Percentiles rank a stretch among this genome's conserved stretches.
These are phyloP conservation scores for Oligia strigilis DNA, from an alignment of 2,888 invertebrate species.

Conservation along the genomic window DNA sequence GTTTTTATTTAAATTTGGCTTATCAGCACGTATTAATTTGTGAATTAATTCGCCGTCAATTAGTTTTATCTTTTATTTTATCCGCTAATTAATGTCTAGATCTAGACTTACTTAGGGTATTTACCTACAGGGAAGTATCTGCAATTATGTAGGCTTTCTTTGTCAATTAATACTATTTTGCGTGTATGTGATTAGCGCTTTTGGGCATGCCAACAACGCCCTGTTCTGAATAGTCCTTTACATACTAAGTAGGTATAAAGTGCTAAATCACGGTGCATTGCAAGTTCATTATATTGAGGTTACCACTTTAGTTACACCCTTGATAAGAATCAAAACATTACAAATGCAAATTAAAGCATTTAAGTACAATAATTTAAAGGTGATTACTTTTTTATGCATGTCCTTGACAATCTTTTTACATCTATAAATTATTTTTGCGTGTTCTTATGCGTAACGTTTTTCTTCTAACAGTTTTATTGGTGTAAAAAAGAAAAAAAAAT, in stretches of 20 bases:
- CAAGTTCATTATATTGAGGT: slow-evolving; percentile 2
- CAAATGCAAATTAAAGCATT: slow-evolving; percentile 22
- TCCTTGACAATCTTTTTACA: slow-evolving; percentile 11
- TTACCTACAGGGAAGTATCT: slow-evolving; percentile 8
- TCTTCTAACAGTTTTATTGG: not conserved
- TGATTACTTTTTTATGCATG: not conserved
- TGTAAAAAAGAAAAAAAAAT: not conserved
- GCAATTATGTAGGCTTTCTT: not conserved
- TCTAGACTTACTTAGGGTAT: not conserved
- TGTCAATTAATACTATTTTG: slow-evolving; percentile 15
- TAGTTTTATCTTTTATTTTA: slow-evolving; percentile 33
- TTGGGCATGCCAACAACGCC: too few species aligned
- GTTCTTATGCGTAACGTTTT: not conserved
- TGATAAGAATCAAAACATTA: slow-evolving; percentile 16
- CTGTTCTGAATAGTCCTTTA: not conserved
- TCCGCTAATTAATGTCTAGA: slow-evolving; percentile 31
- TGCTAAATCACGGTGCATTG: slow-evolving; percentile 29
- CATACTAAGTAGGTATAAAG: not conserved
- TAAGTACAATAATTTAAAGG: not conserved
- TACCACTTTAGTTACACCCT: not conserved
- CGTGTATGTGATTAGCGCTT: not conserved
- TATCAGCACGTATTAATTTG: slow-evolving; percentile 40
- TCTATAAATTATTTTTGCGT: not conserved
- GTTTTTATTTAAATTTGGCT: not conserved
- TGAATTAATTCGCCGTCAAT: slow-evolving; percentile 25